phyloP scores from a whole-genome alignment of 1,140 invertebrate genomes.

The Zaprionus lachaisei region DNA sequence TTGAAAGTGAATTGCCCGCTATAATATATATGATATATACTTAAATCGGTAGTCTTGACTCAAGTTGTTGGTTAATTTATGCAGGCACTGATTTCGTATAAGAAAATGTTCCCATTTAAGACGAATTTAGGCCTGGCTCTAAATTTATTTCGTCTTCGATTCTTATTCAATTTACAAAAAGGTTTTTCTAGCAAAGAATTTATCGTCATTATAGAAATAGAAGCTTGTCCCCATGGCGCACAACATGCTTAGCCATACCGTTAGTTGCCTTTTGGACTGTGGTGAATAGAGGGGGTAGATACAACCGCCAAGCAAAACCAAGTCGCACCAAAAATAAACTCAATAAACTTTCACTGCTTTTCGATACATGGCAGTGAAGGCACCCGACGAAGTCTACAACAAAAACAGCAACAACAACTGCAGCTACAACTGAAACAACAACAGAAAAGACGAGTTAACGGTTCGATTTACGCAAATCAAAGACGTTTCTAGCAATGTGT shows the following conservation, averaged over 20 bases:
- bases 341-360: slow-evolving; percentile 82
- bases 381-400: slow-evolving; percentile 22
- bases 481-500: slow-evolving; percentile 9
- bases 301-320: neutral
- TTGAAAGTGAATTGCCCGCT: slow-evolving; percentile 6
- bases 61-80: neutral
- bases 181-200: slow-evolving; percentile 50
- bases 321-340: slow-evolving; percentile 41
- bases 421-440: slow-evolving; percentile 27
- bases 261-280: slow-evolving; percentile 25
- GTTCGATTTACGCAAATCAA: slow-evolving; percentile 42
- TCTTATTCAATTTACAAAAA: slow-evolving; percentile 16
- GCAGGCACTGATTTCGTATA: neutral
- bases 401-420: neutral
- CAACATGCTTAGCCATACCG: slow-evolving; percentile 51
- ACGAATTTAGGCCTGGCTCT: neutral
- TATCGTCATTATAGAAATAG: slow-evolving; percentile 55
- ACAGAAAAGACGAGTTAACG: slow-evolving; percentile 31
- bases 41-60: neutral
- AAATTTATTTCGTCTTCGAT: neutral
- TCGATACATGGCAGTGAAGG: slow-evolving; percentile 62
- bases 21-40: neutral
- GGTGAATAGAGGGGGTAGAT: neutral
- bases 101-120: neutral
- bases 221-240: slow-evolving; percentile 42